A percentile compares a stretch with the other conserved stretches of the same genome.
Evolutionary conservation across 2,113 vertebrate genomes (phyloP).

Genomic region (Pagrus major): DNA sequence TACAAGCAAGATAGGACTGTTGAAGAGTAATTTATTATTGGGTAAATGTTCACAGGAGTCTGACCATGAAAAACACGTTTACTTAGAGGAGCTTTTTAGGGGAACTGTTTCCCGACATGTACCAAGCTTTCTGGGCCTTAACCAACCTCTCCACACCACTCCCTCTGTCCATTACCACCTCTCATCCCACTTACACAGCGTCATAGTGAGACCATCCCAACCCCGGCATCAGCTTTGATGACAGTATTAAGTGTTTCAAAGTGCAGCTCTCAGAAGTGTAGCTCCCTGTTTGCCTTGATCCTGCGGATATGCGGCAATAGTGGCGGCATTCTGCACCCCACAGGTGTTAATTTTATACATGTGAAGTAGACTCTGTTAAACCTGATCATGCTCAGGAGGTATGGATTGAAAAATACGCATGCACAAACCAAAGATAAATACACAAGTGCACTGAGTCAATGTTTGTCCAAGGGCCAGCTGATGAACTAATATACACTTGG

Average conservation of each 20-base stretch:
- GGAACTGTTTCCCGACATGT: conserved; percentile 10
- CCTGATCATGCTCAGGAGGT: conserved; percentile 24
- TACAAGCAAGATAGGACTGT: neutral
- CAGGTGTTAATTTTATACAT: conserved; percentile 62
- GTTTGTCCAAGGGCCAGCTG: conserved; percentile 55
- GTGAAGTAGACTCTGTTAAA: conserved; percentile 54
- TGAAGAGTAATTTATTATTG: neutral
- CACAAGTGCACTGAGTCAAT: conserved; percentile 36
- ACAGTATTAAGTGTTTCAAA: conserved; percentile 65
- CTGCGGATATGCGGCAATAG: conserved; percentile 45
- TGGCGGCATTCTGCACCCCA: conserved; percentile 32
- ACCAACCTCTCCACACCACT: conserved; percentile 44
- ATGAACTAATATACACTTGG: conserved; percentile 55
- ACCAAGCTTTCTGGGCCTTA: conserved; percentile 21
- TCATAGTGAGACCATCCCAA: conserved; percentile 34
- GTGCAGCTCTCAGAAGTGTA: conserved; percentile 36
- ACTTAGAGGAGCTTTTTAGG: neutral
- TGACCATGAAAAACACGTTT: conserved; percentile 12
- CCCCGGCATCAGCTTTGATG: conserved; percentile 40
- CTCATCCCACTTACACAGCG: conserved; percentile 28
- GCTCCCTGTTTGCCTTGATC: conserved; percentile 47
- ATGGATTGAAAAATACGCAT: conserved; percentile 56
- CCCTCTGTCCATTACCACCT: conserved; percentile 45
- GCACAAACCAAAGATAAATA: conserved; percentile 65
- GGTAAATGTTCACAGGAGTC: neutral